phyloP scores from a whole-genome alignment of 2,888 invertebrate genomes.

The Ophion costatus region DNA sequence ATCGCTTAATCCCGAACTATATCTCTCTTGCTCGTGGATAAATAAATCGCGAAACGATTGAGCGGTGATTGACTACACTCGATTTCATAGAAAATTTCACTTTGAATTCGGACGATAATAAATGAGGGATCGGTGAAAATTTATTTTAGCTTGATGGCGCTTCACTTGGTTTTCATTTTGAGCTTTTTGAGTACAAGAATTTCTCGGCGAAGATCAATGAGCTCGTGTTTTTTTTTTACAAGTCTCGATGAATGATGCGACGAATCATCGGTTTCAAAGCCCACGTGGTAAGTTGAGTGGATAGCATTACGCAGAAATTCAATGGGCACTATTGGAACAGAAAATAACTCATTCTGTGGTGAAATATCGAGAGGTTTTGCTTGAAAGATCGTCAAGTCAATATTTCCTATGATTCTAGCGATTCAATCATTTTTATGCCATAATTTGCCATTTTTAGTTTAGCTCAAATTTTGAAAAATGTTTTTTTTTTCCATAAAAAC shows the following conservation, averaged over 20 bases:
- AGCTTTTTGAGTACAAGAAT: too few species aligned
- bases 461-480: too few species aligned
- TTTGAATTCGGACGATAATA: conserved; percentile 34
- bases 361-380: neutral
- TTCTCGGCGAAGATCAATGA: neutral
- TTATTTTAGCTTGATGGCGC: neutral
- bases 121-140: conserved; percentile 19
- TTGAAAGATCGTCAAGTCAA: neutral
- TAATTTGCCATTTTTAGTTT: neutral
- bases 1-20: conserved; percentile 18
- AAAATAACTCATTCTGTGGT: neutral
- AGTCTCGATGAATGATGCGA: neutral
- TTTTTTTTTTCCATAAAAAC: too few species aligned
- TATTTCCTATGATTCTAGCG: neutral
- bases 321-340: too few species aligned
- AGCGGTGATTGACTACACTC: conserved; percentile 55
- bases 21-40: conserved; percentile 18
- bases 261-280: neutral
- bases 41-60: conserved; percentile 39
- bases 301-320: neutral
- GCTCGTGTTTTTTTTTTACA: neutral
- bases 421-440: neutral
- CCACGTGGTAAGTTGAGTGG: neutral
- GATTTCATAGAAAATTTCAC: conserved; percentile 40
- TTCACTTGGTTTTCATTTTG: neutral